Base-by-base conservation (phyloP, 2,797 vertebrate species). In the Poeciliopsis turneri region DNA sequence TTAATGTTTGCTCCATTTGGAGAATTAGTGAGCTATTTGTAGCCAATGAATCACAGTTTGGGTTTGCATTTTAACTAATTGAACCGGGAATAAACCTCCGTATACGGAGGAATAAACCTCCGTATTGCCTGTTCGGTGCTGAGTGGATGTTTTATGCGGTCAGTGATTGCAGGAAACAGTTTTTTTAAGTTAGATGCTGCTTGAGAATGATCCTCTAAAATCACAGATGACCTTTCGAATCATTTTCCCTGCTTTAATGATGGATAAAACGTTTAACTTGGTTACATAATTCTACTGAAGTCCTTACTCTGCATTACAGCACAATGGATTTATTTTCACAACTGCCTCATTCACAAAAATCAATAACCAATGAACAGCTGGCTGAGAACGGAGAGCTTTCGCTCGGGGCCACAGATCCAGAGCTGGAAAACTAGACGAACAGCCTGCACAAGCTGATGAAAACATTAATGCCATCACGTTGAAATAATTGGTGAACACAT, bases 1-100 rank as follows among this genome's bases (percentile, higher is more conserved):
- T 77, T 2, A 30, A 53, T 30, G 30, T 76, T 70, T 45, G 28
- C 11, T n/a, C 45, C 49, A 53, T 73, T 23, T 43, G 25, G 25
- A n/a, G 23, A 81, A 79, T 82, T 47, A 74, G 78, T 90, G 71
- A 89, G 53, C 51, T 72, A 87, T 90, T 87, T 75, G 83, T 71
- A 72, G 70, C 41, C 47, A 70, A 46, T 82, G 59, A 74, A 53
- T 86, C 74, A 43, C 76, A 57, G 61, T 79, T 66, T 25, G 55
- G 30, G 86, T 87, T 91, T 88, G 86, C 41, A 80, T 73, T 90
- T 92, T 86, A 91, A 88, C 86, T 75, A 33, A 78, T 25, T 78
- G 43, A 76, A 73, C 64, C 5, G 46, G 73, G 39, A 83, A 77
- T 70, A 81, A 76, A 45, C 36, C 16, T 46, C 77, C 59, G 0